A percentile compares a stretch with the other conserved stretches of the same genome.
These are phyloP conservation scores for Argyrosomus regius DNA, from an alignment of 2,797 vertebrate species.

Conservation along the genomic window DNA sequence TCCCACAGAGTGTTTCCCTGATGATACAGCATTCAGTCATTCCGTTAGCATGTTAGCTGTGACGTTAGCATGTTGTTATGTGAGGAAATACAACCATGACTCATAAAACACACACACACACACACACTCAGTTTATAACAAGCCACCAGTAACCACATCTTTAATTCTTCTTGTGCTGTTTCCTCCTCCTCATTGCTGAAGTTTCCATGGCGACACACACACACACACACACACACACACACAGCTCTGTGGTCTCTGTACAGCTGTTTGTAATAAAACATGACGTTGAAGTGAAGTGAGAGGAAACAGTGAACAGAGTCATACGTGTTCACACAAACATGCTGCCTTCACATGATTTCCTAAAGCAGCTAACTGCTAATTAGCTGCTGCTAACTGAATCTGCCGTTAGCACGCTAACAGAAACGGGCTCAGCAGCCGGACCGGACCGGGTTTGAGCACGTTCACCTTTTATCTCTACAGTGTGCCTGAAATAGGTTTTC, in stretches of 20 bases:
- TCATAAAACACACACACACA: neutral
- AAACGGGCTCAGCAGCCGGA: too few species aligned
- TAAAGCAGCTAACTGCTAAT: too few species aligned
- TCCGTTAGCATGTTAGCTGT: conserved; percentile 5
- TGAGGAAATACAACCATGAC: neutral
- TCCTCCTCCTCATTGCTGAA: conserved; percentile 22
- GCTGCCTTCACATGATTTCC: too few species aligned
- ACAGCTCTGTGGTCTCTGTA: conserved; percentile 51
- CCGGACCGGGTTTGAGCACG: too few species aligned
- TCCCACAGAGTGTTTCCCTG: neutral
- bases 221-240: conserved; percentile 11
- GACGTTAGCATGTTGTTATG: conserved; percentile 20
- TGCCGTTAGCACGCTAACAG: too few species aligned
- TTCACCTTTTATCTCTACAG: too few species aligned
- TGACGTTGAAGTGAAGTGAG: conserved; percentile 17
- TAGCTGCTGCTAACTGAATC: too few species aligned
- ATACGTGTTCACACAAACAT: too few species aligned
- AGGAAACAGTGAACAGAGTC: neutral
- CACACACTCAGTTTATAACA: conserved; percentile 36
- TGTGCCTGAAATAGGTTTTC: too few species aligned
- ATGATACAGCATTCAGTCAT: neutral
- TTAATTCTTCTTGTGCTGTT: conserved; percentile 49
- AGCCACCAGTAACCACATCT: conserved; percentile 45
- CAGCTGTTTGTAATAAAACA: conserved; percentile 69
- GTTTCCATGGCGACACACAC: conserved; percentile 57